Evolutionary conservation across 2,797 vertebrate genomes (phyloP).

Genomic region (Ficedula albicollis): DNA sequence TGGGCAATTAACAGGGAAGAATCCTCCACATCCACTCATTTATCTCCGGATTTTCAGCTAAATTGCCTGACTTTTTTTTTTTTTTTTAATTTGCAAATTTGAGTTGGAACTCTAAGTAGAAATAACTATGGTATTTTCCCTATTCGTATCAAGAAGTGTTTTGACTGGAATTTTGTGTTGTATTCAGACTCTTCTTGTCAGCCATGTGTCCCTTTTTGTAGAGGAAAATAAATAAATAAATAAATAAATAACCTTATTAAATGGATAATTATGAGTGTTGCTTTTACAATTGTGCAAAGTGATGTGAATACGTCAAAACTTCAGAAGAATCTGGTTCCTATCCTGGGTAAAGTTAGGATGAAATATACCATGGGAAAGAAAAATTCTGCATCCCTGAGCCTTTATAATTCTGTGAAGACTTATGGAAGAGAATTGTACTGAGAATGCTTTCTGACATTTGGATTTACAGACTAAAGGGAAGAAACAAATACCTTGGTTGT

Average conservation of each 20-base stretch:
- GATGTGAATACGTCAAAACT: background rate
- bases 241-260: background rate
- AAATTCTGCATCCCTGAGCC: background rate
- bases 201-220: rapidly evolving
- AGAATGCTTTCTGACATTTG: background rate
- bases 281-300: background rate
- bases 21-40: background rate
- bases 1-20: background rate
- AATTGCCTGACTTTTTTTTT: background rate
- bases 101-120: background rate
- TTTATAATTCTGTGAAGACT: background rate
- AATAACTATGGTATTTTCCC: background rate
- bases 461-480: background rate
- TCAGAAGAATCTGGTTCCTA: background rate
- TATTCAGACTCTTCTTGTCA: background rate
- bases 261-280: background rate
- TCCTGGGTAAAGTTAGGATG: background rate
- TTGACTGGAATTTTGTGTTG: background rate
- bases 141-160: background rate
- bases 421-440: background rate
- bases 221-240: background rate
- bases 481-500: background rate
- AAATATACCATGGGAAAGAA: background rate
- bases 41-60: background rate
- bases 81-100: background rate